Evolutionary conservation across 1,140 invertebrate species (phyloP).

Genomic region (Procambarus clarkii): DNA sequence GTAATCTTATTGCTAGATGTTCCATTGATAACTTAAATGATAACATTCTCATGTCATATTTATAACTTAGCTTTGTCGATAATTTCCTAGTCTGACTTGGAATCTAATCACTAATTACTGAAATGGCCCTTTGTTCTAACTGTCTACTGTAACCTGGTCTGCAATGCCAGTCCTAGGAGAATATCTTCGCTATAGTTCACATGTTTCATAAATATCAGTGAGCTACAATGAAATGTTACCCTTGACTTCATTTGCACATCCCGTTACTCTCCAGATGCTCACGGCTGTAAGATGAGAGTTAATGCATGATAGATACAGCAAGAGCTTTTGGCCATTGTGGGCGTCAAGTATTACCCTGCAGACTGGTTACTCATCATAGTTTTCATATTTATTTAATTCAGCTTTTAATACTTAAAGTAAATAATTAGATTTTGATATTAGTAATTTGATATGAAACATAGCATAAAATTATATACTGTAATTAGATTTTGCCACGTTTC

Average conservation of each 20-base stretch:
- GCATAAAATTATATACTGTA: background rate
- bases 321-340: constrained; percentile 4
- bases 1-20: background rate
- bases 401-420: background rate
- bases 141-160: constrained; percentile 40
- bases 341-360: background rate
- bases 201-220: background rate
- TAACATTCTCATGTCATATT: background rate
- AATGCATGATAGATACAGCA: constrained; percentile 43
- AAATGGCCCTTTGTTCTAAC: background rate
- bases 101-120: constrained; percentile 32
- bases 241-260: constrained; percentile 33
- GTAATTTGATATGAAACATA: background rate
- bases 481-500: background rate
- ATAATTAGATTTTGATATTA: background rate
- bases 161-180: constrained; percentile 26
- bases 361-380: background rate
- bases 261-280: constrained; percentile 19
- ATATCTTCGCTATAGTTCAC: constrained; percentile 1
- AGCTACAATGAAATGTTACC: constrained; percentile 20
- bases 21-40: background rate
- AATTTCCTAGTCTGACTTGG: constrained; percentile 1
- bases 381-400: background rate
- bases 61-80: background rate
- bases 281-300: constrained; percentile 22